Percentiles rank a stretch among this genome's conserved stretches.
Conservation (phyloP, 2,113 vertebrate species). For the Boulengeromyrus knoepffleri region DNA sequence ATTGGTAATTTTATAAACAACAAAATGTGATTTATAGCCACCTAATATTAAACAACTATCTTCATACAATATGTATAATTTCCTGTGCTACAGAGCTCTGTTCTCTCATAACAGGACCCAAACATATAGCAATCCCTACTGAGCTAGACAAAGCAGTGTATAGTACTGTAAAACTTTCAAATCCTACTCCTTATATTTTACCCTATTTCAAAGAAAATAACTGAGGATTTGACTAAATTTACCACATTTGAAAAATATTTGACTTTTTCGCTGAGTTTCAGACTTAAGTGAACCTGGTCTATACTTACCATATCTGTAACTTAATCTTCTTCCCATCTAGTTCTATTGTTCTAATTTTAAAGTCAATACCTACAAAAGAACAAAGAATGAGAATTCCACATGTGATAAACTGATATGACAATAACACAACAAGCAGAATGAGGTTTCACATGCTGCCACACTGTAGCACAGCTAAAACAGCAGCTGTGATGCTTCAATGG, state of each 20-base stretch:
- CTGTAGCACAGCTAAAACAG: background rate
- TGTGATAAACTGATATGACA: background rate
- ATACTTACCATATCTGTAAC: slow-evolving; percentile 90
- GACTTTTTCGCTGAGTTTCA: background rate
- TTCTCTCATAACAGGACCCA: background rate
- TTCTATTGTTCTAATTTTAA: slow-evolving; percentile 97
- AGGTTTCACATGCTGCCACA: background rate
- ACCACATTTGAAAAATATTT: background rate
- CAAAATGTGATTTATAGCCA: background rate
- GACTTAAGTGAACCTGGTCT: background rate
- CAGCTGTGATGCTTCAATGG: background rate
- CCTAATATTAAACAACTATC: background rate
- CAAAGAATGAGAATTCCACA: background rate
- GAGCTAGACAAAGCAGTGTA: background rate
- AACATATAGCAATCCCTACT: background rate
- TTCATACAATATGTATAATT: background rate
- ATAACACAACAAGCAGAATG: background rate
- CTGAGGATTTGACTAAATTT: background rate
- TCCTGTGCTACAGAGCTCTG: background rate
- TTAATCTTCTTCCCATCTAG: slow-evolving; percentile 97
- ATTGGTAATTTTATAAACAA: background rate
- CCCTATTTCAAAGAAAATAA: background rate
- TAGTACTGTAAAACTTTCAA: background rate
- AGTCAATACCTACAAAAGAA: slow-evolving; percentile 79
- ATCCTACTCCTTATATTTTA: background rate